Conservation (phyloP, 2,113 vertebrate genomes). For the Pionites leucogaster region DNA sequence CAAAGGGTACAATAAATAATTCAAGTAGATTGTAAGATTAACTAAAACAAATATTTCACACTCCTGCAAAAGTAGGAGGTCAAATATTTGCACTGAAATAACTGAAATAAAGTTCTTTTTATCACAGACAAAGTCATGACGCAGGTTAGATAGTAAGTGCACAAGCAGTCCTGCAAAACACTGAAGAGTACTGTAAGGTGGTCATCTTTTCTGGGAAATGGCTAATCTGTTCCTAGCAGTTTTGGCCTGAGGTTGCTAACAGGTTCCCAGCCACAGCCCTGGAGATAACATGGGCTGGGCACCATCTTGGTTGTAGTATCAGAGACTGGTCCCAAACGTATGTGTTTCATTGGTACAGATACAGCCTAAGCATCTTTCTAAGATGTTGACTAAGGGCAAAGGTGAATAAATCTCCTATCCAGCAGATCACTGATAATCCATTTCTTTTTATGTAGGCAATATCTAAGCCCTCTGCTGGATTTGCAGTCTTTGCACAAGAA, state of each 20-base stretch:
- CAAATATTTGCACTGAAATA: neutral
- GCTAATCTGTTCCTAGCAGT: neutral
- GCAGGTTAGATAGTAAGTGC: neutral
- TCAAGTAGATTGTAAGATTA: neutral
- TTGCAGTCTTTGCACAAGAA: neutral
- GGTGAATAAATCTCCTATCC: neutral
- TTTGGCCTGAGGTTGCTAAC: neutral
- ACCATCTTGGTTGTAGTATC: accelerated
- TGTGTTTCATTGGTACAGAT: neutral
- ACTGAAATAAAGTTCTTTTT: neutral
- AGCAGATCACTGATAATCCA: neutral
- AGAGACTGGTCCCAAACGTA: neutral
- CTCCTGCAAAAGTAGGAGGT: neutral
- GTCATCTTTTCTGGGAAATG: neutral
- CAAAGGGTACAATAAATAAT: neutral
- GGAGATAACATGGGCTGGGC: neutral
- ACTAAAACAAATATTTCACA: neutral
- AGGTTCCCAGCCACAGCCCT: neutral
- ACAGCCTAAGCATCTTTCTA: neutral
- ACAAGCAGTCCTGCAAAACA: neutral
- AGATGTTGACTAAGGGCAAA: neutral
- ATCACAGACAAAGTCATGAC: neutral
- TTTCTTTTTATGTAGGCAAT: neutral
- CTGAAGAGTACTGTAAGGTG: neutral
- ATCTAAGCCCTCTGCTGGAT: neutral